Evolutionary conservation across 2,113 vertebrate species (phyloP).

Genomic region (Salvelinus sp.): DNA sequence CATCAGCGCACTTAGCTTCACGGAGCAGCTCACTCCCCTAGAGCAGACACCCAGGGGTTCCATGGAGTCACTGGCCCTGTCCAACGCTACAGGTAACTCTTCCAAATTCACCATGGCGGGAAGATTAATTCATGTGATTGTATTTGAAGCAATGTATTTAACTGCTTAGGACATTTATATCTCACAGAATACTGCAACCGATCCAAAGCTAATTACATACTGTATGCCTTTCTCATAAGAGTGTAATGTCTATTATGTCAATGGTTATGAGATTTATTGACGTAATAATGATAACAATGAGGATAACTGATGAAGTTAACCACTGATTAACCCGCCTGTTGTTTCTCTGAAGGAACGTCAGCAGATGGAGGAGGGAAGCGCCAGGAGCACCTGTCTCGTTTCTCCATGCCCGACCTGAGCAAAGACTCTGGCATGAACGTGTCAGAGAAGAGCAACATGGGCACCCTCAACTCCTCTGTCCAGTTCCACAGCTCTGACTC

Average conservation of each 20-base stretch:
- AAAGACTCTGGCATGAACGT: conserved; percentile 97
- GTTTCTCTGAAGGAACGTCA: conserved; percentile 78
- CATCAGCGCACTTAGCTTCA: conserved; percentile 89
- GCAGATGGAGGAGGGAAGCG: conserved; percentile 86
- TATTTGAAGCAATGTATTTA: too few species aligned
- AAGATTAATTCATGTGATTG: too few species aligned
- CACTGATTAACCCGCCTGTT: background rate
- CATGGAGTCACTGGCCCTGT: conserved; percentile 91
- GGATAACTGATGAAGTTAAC: background rate
- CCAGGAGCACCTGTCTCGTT: conserved; percentile 93
- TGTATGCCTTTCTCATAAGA: too few species aligned
- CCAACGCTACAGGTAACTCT: conserved; percentile 85
- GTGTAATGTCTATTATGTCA: too few species aligned
- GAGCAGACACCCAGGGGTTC: conserved; percentile 93
- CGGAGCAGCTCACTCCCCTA: conserved; percentile 86
- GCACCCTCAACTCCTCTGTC: conserved; percentile 87
- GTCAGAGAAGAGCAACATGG: conserved; percentile 94
- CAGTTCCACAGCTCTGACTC: conserved; percentile 94
- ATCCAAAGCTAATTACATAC: too few species aligned
- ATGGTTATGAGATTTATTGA: too few species aligned
- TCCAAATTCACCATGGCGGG: too few species aligned
- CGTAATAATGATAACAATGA: too few species aligned
- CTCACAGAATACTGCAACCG: too few species aligned
- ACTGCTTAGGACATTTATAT: too few species aligned
- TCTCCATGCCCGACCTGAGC: conserved; percentile 98